phyloP scores from a whole-genome alignment of 2,113 vertebrate genomes.

The Otocyon megalotis region DNA sequence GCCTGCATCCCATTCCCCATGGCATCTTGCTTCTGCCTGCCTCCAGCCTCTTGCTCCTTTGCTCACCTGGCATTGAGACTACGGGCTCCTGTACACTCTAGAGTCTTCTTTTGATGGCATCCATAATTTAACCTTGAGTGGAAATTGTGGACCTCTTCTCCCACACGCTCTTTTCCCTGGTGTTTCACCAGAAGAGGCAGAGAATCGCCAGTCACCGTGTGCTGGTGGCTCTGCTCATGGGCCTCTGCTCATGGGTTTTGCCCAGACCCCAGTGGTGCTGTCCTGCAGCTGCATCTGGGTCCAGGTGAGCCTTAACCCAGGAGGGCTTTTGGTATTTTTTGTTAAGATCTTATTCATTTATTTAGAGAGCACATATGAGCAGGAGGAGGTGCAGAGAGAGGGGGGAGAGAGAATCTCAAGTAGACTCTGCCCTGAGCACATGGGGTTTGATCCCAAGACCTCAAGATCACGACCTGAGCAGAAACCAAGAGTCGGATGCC shows the following conservation, averaged over 20 bases:
- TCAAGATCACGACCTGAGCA: neutral
- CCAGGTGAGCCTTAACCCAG: neutral
- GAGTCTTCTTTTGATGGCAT: neutral
- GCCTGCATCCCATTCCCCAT: rapidly evolving
- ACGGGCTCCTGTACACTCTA: neutral
- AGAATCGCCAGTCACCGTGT: neutral
- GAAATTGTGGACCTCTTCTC: neutral
- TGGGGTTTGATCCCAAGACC: neutral
- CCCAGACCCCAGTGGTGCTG: neutral
- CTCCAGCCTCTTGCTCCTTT: neutral
- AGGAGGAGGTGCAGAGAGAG: neutral
- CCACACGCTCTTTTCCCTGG: neutral
- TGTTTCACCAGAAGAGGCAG: neutral
- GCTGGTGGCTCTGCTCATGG: neutral
- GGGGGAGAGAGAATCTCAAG: neutral
- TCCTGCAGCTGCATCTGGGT: neutral
- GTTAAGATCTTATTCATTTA: neutral
- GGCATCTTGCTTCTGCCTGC: neutral
- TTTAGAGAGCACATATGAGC: neutral
- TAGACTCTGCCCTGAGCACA: neutral
- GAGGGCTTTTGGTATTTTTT: neutral
- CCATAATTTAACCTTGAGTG: neutral
- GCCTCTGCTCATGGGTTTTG: neutral
- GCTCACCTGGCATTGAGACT: neutral
- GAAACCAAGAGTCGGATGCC: neutral